These are phyloP conservation scores for Spilarctia lutea DNA, from an alignment of 2,888 invertebrate species.

Conservation along the genomic window DNA sequence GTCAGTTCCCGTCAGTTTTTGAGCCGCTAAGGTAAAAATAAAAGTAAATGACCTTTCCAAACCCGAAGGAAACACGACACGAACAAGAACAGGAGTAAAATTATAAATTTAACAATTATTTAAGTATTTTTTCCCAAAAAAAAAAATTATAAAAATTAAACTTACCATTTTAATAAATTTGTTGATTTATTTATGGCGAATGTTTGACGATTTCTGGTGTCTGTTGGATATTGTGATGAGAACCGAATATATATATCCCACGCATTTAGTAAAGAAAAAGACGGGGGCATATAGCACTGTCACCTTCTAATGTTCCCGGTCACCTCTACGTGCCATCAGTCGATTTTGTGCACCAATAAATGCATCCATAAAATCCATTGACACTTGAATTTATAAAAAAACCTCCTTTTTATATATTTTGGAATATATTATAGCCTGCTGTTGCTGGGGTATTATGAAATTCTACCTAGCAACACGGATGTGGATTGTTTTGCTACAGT, in stretches of 20 bases:
- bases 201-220: slow-evolving; percentile 16
- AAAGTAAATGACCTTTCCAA: not conserved
- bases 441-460: slow-evolving; percentile 28
- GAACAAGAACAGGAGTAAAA: not conserved
- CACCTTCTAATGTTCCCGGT: slow-evolving; percentile 25
- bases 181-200: slow-evolving; percentile 5
- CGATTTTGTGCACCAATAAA: slow-evolving; percentile 18
- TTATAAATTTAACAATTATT: not conserved
- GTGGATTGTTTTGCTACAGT: not conserved
- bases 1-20: not conserved
- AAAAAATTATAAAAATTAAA: not conserved
- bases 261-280: slow-evolving; percentile 22
- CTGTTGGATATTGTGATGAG: slow-evolving; percentile 19
- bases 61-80: not conserved
- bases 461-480: slow-evolving; percentile 15
- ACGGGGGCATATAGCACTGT: slow-evolving; percentile 17
- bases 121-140: not conserved
- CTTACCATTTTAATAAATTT: slow-evolving; percentile 37
- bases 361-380: slow-evolving; percentile 25
- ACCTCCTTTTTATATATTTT: slow-evolving; percentile 21
- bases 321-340: slow-evolving; percentile 33
- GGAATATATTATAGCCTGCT: slow-evolving; percentile 9
- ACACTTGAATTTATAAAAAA: slow-evolving; percentile 24
- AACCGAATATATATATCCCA: slow-evolving; percentile 33
- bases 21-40: not conserved